These are phyloP conservation scores for Noctua comes DNA, from an alignment of 2,888 invertebrate species.

Conservation along the genomic window DNA sequence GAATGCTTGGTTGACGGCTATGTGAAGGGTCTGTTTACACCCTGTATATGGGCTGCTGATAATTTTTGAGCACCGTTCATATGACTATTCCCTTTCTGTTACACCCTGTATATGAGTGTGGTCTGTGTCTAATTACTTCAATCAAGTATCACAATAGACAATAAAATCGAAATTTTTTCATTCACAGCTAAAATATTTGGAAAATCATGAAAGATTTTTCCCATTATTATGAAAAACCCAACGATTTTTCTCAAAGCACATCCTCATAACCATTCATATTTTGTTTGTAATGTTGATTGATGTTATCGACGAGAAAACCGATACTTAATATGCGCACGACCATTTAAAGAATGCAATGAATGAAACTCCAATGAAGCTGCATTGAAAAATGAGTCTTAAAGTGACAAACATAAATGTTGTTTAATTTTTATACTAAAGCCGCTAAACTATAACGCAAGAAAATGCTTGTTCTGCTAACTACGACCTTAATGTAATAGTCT, in stretches of 20 bases:
- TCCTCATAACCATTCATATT: background rate
- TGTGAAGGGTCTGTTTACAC: no score
- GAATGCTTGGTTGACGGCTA: no score
- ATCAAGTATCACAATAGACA: background rate
- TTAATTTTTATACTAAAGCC: background rate
- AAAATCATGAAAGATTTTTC: conserved; percentile 4
- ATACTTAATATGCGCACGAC: background rate
- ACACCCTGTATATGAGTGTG: no score
- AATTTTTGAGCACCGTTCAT: no score
- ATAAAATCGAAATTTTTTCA: background rate
- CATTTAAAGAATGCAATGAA: conserved; percentile 25
- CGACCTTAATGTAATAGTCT: fast-evolving
- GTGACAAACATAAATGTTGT: fast-evolving
- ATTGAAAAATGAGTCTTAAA: conserved; percentile 26
- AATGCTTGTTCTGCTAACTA: background rate
- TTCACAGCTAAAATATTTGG: conserved; percentile 4
- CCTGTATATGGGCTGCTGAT: no score
- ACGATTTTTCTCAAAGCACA: background rate
- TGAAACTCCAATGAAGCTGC: background rate
- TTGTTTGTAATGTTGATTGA: conserved; percentile 10
- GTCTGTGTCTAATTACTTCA: no score
- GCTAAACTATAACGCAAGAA: conserved; percentile 18
- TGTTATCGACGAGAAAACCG: conserved; percentile 37
- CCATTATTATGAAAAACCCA: conserved; percentile 4
- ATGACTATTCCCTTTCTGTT: no score